These are phyloP conservation scores for Lycia hirtaria DNA, from an alignment of 2,888 invertebrate species.

Conservation along the genomic window DNA sequence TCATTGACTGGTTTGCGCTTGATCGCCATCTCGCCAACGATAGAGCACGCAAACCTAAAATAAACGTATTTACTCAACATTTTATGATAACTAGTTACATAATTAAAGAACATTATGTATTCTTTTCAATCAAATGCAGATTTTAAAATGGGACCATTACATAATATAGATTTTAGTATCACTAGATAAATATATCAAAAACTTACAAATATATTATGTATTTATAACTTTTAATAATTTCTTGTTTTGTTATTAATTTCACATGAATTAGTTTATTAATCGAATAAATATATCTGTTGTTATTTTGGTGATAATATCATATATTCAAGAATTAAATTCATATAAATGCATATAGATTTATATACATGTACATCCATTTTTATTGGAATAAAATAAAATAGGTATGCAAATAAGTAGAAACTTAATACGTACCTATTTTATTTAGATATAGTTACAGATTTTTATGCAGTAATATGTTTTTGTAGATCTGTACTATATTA, in stretches of 20 bases:
- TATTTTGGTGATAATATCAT: not conserved
- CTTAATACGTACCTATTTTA: not conserved
- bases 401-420: not conserved
- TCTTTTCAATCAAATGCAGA: too few species aligned
- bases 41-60: too few species aligned
- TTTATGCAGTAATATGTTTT: slow-evolving; percentile 3
- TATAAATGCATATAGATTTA: slow-evolving; percentile 3
- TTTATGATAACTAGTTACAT: too few species aligned
- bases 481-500: slow-evolving; percentile 19
- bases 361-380: not conserved
- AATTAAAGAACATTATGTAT: too few species aligned
- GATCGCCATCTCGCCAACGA: too few species aligned
- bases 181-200: not conserved
- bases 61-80: too few species aligned
- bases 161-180: not conserved
- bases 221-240: not conserved
- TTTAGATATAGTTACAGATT: not conserved
- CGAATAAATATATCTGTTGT: slow-evolving; percentile 6
- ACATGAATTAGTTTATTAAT: not conserved
- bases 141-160: not conserved
- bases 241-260: not conserved
- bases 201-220: not conserved
- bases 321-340: not conserved
- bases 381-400: not conserved
- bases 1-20: too few species aligned